Evolutionary conservation across 2,888 invertebrate species (phyloP), one percentile per base, ranked within the genome.

Genomic region (Phragmatobia fuliginosa): DNA sequence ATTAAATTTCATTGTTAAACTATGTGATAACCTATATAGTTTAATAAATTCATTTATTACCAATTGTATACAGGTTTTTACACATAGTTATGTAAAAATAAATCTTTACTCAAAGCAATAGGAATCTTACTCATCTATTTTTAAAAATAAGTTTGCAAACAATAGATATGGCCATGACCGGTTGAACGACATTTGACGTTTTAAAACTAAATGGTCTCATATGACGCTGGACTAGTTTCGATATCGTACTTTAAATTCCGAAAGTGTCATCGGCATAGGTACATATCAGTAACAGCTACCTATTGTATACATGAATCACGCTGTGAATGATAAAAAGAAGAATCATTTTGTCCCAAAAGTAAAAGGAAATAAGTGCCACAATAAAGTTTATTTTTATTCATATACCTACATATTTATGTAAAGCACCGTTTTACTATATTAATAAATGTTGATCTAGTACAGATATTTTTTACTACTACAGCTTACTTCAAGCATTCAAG

Each of bases 321-420:
- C 33, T 59, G n/a, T 65, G 80, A 76, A 82, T 82, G 62, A 74
- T 67, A 80, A 82, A 75, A 38, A 73, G 31, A 69, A 36, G 56
- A 71, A 77, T 70, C 66, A 74, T 72, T 72, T 49, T 41, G 21
- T 21, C 49, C 14, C n/a, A 16, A 11, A n/a, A 25, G 33, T 32
- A 63, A 63, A 63, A 49, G 14, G 32, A 32, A 16, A 63, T 49
- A 63, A 49, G 32, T 63, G 32, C 16, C n/a, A 32, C 14, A 32
- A 52, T 6, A 56, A 56, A 25, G 25, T 56, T 56, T 28, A 25
- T 25, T 28, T 14, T 25, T 25, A 14, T 45, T 6, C 21, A 45
- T 21, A 45, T 45, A 45, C 7, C 45, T 45, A 21, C 45, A 56
- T 28, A 28, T 25, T 25, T 56, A 28, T 10, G 52, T 56, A 28